Conservation (phyloP, 2,888 invertebrate genomes). For the Drosophila fungiperda region DNA sequence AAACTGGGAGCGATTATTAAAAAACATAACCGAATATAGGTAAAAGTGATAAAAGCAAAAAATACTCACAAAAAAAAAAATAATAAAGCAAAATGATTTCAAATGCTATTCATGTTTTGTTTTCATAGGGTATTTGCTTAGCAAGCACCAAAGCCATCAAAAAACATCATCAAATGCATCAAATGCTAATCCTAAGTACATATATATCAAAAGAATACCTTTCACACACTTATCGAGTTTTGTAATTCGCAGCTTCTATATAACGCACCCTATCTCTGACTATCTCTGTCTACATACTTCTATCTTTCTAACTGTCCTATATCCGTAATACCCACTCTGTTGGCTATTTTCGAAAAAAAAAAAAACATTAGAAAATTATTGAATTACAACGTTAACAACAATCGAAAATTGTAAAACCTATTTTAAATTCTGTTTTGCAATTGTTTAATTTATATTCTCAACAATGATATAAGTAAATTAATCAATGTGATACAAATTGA, state of each 20-base stretch:
- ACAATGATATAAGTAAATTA: constrained; percentile 56
- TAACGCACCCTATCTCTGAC: constrained; percentile 52
- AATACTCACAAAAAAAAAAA: constrained; percentile 33
- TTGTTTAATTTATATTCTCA: constrained; percentile 35
- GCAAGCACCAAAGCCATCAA: constrained; percentile 53
- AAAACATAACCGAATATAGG: constrained; percentile 86
- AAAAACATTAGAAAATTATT: constrained; percentile 14
- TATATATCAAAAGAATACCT: constrained; percentile 9
- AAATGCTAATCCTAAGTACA: constrained; percentile 46
- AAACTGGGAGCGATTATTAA: constrained; percentile 86
- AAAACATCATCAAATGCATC: constrained; percentile 35
- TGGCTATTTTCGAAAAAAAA: constrained; percentile 29
- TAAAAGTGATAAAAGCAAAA: constrained; percentile 72
- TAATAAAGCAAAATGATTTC: constrained; percentile 54
- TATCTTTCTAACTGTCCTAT: constrained; percentile 17
- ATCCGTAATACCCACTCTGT: constrained; percentile 22
- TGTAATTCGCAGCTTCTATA: constrained; percentile 64
- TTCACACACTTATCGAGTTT: constrained; percentile 52
- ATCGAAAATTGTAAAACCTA: constrained; percentile 25
- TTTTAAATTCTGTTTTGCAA: constrained; percentile 53
- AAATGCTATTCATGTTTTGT: constrained; percentile 66
- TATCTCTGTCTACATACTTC: constrained; percentile 33
- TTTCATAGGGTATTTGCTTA: constrained; percentile 57
- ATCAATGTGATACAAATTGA: constrained; percentile 76
- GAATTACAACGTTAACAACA: constrained; percentile 24